Base-by-base conservation (phyloP, 2,113 vertebrate species). In the Chaenogobius annularis region DNA sequence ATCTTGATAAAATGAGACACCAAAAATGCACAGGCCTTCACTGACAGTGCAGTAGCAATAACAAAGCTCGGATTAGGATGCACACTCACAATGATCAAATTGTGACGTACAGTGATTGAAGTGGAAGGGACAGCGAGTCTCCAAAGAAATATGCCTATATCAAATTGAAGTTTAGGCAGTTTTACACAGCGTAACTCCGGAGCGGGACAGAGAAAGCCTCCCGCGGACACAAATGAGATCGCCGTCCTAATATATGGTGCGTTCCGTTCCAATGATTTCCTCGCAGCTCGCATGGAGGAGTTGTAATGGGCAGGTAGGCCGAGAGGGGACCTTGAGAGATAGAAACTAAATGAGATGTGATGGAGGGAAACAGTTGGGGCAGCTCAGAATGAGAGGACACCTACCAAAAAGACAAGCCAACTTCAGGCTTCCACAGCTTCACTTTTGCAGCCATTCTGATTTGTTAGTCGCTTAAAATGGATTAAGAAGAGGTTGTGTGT, bases 141-240 rank as follows among this genome's bases (percentile, higher is more conserved):
- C 5, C 20, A 7, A 46, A 37, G 23, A 54, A 75, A 40, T 2
- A 77, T 14, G 55, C 66, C 81, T 46, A 56, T 43, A 54, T 77
- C 35, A 80, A 76, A 79, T 73, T 73, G 47, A 20, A 23, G 58
- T 82, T 81, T 22, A 68, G 23, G 68, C 69, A 50, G 68, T 82
- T 75, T 72, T 64, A 75, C 59, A 72, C 72, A 55, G 58, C 37
- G 61, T 44, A 47, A 52, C 67, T 59, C 78, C 13, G 46, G 5
- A 46, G 78, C 68, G 71, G 72, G 81, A 87, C 71, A 52, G 55
- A 82, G 55, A 58, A 58, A 26, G 67, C 80, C 77, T 80, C 82
- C 69, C 7, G 64, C 81, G 64, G 79, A 82, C 67, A 75, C 71
- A 81, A 88, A 89, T 90, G 74, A 80, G 81, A 85, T 85, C 81